phyloP scores from a whole-genome alignment of 2,888 invertebrate species.

The Ashinkailepas kermadecensis region DNA sequence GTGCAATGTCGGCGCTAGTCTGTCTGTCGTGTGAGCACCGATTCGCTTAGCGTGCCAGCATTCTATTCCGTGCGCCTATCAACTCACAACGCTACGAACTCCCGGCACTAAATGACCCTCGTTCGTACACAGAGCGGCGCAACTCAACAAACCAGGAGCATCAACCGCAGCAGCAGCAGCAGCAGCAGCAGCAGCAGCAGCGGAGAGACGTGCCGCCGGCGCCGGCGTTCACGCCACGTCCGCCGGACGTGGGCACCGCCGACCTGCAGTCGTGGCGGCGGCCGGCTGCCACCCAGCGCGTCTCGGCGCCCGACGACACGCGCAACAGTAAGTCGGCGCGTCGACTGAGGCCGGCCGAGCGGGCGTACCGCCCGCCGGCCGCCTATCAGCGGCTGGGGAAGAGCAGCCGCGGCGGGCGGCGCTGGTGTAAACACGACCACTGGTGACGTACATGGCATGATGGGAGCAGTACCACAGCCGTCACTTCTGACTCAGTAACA shows the following conservation, averaged over 20 bases:
- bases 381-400: too few relatives aligned
- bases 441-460: too few relatives aligned
- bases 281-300: background rate
- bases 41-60: too few relatives aligned
- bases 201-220: background rate
- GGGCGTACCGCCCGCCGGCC: too few relatives aligned
- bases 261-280: conserved; percentile 18
- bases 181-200: background rate
- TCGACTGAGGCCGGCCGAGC: too few relatives aligned
- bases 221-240: background rate
- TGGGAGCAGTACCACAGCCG: too few relatives aligned
- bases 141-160: background rate
- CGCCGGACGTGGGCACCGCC: background rate
- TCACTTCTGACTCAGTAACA: too few relatives aligned
- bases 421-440: too few relatives aligned
- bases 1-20: background rate
- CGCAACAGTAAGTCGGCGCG: background rate
- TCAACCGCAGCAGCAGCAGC: background rate
- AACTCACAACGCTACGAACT: too few relatives aligned
- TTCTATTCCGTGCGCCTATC: too few relatives aligned
- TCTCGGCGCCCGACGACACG: background rate
- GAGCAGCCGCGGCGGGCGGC: too few relatives aligned
- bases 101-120: too few relatives aligned
- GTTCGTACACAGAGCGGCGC: background rate
- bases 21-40: background rate